These are phyloP conservation scores for Lasaia peninsularis DNA, from an alignment of 1,140 invertebrate genomes.

Conservation along the genomic window DNA sequence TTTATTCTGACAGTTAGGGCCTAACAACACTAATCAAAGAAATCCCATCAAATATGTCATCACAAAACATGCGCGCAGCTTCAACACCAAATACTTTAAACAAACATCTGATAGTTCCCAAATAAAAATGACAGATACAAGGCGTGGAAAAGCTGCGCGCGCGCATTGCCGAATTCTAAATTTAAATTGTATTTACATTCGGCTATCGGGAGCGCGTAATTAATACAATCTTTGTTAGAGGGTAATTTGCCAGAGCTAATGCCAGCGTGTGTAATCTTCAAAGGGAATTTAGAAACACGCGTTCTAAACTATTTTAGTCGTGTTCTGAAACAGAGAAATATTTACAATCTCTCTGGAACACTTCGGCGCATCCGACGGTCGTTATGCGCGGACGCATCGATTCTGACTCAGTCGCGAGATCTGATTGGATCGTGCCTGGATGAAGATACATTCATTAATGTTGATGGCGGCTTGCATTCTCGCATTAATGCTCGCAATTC, in stretches of 20 bases:
- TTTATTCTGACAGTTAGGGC: neutral
- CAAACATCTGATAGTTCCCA: slow-evolving; percentile 44
- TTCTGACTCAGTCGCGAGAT: slow-evolving; percentile 56
- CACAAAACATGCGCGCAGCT: neutral
- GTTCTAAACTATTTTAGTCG: slow-evolving; percentile 74
- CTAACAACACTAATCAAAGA: neutral
- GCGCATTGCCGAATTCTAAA: slow-evolving; percentile 63
- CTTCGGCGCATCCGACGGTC: slow-evolving; percentile 73
- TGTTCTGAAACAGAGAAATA: slow-evolving; percentile 75
- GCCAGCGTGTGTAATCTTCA: slow-evolving; percentile 76
- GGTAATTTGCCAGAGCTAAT: slow-evolving; percentile 77
- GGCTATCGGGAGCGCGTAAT: slow-evolving; percentile 72
- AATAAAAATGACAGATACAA: slow-evolving; percentile 69
- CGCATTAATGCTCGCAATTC: slow-evolving; percentile 33
- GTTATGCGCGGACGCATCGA: slow-evolving; percentile 68
- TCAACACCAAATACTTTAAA: neutral
- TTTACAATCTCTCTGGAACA: slow-evolving; percentile 75
- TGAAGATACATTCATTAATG: slow-evolving; percentile 55
- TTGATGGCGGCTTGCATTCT: slow-evolving; percentile 38
- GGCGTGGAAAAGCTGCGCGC: slow-evolving; percentile 47
- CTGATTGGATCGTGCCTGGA: slow-evolving; percentile 47
- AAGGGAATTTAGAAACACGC: slow-evolving; percentile 76
- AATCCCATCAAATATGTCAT: neutral
- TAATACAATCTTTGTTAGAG: slow-evolving; percentile 77
- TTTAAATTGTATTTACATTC: slow-evolving; percentile 72